Conservation (phyloP, 2,888 invertebrate genomes). For the Gastracanthus pulcherrimus region DNA sequence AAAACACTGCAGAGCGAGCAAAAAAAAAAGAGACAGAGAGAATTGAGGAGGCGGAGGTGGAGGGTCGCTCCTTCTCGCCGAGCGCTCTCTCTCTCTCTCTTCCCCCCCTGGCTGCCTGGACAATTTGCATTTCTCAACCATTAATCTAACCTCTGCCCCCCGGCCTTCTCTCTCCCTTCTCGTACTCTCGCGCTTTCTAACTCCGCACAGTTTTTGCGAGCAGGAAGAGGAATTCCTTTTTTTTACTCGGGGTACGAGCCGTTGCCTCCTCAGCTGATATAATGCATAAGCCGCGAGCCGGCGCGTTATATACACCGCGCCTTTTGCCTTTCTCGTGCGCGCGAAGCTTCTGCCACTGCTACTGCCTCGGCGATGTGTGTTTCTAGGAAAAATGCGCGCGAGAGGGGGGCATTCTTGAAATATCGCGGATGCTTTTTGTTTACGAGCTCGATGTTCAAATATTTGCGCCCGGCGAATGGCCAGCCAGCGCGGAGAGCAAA, state of each 20-base stretch:
- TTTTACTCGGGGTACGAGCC: constrained; percentile 1
- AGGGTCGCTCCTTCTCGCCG: background rate
- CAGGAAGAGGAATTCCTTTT: constrained; percentile 39
- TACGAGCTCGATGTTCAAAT: constrained; percentile 39
- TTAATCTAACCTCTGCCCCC: constrained; percentile 73
- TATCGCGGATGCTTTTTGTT: constrained; percentile 21
- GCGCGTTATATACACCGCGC: too few species aligned
- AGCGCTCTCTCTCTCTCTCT: background rate
- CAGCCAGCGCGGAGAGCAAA: background rate
- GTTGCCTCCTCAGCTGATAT: background rate
- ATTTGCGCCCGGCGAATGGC: constrained; percentile 14
- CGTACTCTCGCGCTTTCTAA: constrained; percentile 43
- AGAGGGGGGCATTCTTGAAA: constrained; percentile 24
- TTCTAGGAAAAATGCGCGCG: too few species aligned
- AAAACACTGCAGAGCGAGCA: constrained; percentile 17
- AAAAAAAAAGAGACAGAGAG: constrained; percentile 9
- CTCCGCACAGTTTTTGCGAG: too few species aligned
- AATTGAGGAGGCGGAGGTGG: background rate
- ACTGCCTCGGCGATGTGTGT: too few species aligned
- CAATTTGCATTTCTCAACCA: constrained; percentile 77
- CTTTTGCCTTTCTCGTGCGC: background rate
- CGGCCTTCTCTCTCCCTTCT: constrained; percentile 62
- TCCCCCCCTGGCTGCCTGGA: constrained; percentile 65
- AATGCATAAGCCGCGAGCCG: constrained; percentile 14
- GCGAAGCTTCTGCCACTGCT: background rate